Percentiles rank a stretch among this genome's conserved stretches.
Evolutionary conservation across 2,113 vertebrate species (phyloP).

Genomic region (Alligator sinensis): DNA sequence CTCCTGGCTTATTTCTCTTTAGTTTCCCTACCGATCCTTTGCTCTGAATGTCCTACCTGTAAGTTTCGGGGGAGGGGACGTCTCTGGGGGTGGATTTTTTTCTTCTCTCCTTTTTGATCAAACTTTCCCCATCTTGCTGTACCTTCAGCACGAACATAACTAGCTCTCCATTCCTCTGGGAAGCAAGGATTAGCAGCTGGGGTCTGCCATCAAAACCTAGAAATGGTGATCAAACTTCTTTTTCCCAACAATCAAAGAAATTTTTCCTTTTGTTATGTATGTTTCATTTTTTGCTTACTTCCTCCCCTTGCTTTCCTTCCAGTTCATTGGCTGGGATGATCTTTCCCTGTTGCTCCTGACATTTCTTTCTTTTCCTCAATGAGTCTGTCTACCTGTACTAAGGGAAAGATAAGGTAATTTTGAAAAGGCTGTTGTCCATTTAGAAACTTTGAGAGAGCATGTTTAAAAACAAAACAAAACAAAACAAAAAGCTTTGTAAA

Average conservation of each 20-base stretch:
- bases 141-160: conserved; percentile 70
- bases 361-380: conserved; percentile 74
- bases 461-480: conserved; percentile 35
- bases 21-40: conserved; percentile 71
- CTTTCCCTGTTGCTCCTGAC: conserved; percentile 76
- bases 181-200: conserved; percentile 71
- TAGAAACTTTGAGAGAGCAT: conserved; percentile 47
- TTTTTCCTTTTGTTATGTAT: conserved; percentile 79
- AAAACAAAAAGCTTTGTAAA: conserved; percentile 38
- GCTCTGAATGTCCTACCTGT: conserved; percentile 81
- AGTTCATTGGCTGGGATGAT: conserved; percentile 80
- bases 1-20: conserved; percentile 71
- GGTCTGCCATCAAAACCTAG: conserved; percentile 81
- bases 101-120: not conserved
- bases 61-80: conserved; percentile 68
- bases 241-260: conserved; percentile 60
- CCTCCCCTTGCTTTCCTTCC: conserved; percentile 74
- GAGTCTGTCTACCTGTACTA: conserved; percentile 81
- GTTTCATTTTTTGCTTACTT: conserved; percentile 72
- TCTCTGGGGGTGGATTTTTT: conserved; percentile 34
- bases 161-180: conserved; percentile 53
- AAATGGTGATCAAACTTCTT: conserved; percentile 84
- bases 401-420: conserved; percentile 80
- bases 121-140: conserved; percentile 68
- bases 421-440: conserved; percentile 64